Percentiles rank a stretch among this genome's conserved stretches.
phyloP scores from a whole-genome alignment of 2,113 vertebrate species.

The Erythrocercus mccallii region DNA sequence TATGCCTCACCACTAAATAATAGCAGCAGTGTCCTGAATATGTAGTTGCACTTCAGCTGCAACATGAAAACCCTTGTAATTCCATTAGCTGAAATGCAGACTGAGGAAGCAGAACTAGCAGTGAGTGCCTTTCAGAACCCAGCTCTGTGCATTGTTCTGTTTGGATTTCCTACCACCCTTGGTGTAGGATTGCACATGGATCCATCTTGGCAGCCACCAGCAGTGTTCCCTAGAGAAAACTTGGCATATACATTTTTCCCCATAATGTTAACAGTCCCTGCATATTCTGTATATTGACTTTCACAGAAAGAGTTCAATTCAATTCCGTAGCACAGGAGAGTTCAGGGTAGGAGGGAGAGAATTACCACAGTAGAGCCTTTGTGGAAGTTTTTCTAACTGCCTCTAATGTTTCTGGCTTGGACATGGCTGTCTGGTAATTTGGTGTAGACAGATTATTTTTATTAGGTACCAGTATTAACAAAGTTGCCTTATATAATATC shows the following conservation, averaged over 20 bases:
- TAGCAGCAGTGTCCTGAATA: not conserved
- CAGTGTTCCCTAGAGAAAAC: conserved; percentile 50
- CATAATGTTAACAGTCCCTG: conserved; percentile 49
- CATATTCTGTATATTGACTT: conserved; percentile 58
- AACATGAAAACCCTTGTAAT: not conserved
- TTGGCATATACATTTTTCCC: conserved; percentile 15
- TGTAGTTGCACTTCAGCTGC: not conserved
- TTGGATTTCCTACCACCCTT: conserved; percentile 31
- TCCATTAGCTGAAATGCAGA: not conserved
- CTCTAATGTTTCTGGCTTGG: conserved; percentile 25
- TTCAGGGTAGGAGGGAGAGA: conserved; percentile 39
- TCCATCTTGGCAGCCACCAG: conserved; percentile 47
- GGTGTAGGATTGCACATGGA: conserved; percentile 18
- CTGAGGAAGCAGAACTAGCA: not conserved
- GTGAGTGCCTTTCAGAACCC: conserved; percentile 18
- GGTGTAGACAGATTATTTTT: conserved; percentile 59
- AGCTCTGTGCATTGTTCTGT: not conserved
- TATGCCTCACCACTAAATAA: not conserved
- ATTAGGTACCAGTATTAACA: conserved; percentile 54
- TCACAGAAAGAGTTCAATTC: conserved; percentile 67
- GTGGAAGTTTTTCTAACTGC: conserved; percentile 2
- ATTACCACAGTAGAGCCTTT: conserved; percentile 49
- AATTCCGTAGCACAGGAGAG: conserved; percentile 51
- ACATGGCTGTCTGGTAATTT: conserved; percentile 8
- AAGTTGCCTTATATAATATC: conserved; percentile 50